Evolutionary conservation across 2,113 vertebrate genomes (phyloP).

Genomic region (Loxodonta africana): DNA sequence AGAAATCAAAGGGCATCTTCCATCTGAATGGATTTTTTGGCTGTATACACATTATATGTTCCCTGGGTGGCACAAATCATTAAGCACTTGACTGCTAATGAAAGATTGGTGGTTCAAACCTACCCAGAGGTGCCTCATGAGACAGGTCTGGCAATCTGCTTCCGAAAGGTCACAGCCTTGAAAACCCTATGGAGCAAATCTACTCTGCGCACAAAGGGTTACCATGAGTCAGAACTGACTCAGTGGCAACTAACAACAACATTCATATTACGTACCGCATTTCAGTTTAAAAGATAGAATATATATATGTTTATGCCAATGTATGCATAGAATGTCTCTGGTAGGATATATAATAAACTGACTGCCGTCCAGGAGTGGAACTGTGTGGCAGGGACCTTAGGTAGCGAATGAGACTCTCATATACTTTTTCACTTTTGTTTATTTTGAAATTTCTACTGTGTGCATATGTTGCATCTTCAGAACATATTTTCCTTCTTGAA

Average conservation of each 20-base stretch:
- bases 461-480: not conserved
- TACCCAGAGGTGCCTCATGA: not conserved
- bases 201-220: not conserved
- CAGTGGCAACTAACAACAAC: too few relatives aligned
- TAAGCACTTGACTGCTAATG: not conserved
- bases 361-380: not conserved
- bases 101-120: not conserved
- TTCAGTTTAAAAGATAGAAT: not conserved
- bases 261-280: too few relatives aligned
- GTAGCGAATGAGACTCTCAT: not conserved
- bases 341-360: not conserved
- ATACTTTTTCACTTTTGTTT: not conserved
- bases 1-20: constrained; percentile 24
- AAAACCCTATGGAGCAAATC: not conserved
- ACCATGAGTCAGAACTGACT: not conserved
- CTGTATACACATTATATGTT: not conserved
- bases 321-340: not conserved
- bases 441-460: not conserved
- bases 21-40: not conserved
- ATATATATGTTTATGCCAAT: not conserved
- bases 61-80: not conserved
- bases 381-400: not conserved
- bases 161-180: not conserved
- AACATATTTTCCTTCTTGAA: not conserved
- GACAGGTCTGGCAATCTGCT: not conserved